Percentiles rank a stretch among this genome's conserved stretches.
phyloP scores from a whole-genome alignment of 2,888 invertebrate species.

The Eupsilia transversa region DNA sequence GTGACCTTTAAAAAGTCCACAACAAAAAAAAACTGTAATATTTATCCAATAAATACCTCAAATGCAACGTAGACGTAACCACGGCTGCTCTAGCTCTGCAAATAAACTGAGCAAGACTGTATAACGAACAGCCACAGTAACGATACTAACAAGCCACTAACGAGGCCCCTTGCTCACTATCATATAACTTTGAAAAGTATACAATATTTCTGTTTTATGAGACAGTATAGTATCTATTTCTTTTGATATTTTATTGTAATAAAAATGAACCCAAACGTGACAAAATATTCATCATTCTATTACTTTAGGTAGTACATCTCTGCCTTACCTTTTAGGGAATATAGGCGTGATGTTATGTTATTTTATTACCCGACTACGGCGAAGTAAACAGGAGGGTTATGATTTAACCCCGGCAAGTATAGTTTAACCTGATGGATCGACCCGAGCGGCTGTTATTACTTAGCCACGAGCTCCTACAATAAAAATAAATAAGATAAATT shows the following conservation, averaged over 20 bases:
- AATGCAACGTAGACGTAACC: background rate
- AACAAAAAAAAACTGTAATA: background rate
- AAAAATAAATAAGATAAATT: no score
- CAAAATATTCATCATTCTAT: no score
- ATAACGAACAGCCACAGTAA: constrained; percentile 39
- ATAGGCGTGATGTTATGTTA: no score
- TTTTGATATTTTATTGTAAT: constrained; percentile 33
- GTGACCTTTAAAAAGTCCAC: background rate
- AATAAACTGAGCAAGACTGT: constrained; percentile 25
- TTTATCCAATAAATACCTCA: constrained; percentile 5
- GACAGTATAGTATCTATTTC: constrained; percentile 8
- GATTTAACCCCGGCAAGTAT: no score
- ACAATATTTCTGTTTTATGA: constrained; percentile 23
- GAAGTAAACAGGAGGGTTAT: no score
- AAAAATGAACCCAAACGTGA: background rate
- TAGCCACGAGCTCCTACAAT: no score
- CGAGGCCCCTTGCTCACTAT: constrained; percentile 32
- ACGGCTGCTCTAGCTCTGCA: background rate
- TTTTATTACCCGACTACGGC: no score
- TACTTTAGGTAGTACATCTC: no score
- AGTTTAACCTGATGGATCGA: no score
- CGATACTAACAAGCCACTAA: constrained; percentile 58
- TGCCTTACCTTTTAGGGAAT: no score
- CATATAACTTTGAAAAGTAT: constrained; percentile 13
- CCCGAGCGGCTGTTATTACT: no score